Evolutionary conservation across 2,888 invertebrate species (phyloP).

Genomic region (Xiphydria camelus): DNA sequence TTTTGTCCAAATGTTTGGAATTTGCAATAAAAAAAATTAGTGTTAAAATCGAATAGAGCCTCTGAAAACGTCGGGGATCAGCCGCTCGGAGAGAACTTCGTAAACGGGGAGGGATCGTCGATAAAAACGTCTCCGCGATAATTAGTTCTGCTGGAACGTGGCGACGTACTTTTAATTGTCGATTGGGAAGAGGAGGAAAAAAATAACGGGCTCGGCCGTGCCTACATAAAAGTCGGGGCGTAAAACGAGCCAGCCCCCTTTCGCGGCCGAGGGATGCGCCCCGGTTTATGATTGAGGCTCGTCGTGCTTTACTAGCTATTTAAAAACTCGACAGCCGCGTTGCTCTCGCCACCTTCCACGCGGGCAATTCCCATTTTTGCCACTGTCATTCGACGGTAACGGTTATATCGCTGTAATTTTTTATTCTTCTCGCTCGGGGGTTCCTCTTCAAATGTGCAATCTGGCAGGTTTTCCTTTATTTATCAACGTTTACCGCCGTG

Average conservation of each 20-base stretch:
- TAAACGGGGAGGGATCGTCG: conserved; percentile 13
- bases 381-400: too few relatives aligned
- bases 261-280: conserved; percentile 42
- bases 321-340: conserved; percentile 43
- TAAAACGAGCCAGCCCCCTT: conserved; percentile 40
- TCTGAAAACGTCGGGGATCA: too few relatives aligned
- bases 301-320: conserved; percentile 39
- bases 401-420: too few relatives aligned
- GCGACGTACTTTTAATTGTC: conserved; percentile 46
- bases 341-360: too few relatives aligned
- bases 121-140: conserved; percentile 44
- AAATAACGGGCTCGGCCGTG: conserved; percentile 30
- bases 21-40: too few relatives aligned
- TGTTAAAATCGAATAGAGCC: too few relatives aligned
- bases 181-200: conserved; percentile 24
- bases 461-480: too few relatives aligned
- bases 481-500: too few relatives aligned
- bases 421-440: too few relatives aligned
- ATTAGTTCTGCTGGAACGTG: conserved; percentile 41
- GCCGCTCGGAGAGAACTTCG: neutral
- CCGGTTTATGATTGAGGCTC: conserved; percentile 44
- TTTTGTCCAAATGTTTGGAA: too few relatives aligned
- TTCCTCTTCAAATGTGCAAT: too few relatives aligned
- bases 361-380: too few relatives aligned
- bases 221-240: conserved; percentile 44